These are phyloP conservation scores for Amiota mariae DNA, from an alignment of 2,888 invertebrate genomes.

Conservation along the genomic window DNA sequence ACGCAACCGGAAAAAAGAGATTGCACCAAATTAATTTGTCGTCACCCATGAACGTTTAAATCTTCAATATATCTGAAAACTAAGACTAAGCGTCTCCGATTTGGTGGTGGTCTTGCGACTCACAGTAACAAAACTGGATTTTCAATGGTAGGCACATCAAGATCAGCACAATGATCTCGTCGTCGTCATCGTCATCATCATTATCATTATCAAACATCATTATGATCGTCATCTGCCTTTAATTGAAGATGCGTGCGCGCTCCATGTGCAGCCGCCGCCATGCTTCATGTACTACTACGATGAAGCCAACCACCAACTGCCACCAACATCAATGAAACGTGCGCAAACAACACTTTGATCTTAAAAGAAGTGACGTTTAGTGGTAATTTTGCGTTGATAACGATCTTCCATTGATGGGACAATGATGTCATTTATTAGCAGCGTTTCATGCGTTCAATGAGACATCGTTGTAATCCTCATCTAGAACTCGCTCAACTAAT, in stretches of 20 bases:
- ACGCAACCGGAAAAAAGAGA: not conserved
- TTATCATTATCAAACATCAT: not conserved
- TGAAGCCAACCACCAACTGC: no score
- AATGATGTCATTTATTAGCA: constrained; percentile 71
- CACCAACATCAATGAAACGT: constrained; percentile 49
- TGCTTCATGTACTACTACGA: no score
- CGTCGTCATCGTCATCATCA: not conserved
- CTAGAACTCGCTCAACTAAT: constrained; percentile 25
- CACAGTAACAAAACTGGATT: constrained; percentile 51
- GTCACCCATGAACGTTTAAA: constrained; percentile 68
- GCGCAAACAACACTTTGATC: constrained; percentile 72
- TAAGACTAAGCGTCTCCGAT: constrained; percentile 7
- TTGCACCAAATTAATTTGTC: constrained; percentile 73
- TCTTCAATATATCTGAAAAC: constrained; percentile 46
- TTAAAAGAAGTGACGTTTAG: constrained; percentile 73
- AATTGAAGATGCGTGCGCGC: constrained; percentile 68
- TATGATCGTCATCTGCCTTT: constrained; percentile 57
- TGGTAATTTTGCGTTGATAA: constrained; percentile 71
- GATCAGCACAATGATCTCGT: not conserved
- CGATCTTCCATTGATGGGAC: constrained; percentile 70
- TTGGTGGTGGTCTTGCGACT: constrained; percentile 51
- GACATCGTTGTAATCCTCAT: constrained; percentile 32
- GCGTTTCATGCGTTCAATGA: constrained; percentile 37
- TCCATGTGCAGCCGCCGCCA: not conserved
- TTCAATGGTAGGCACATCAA: constrained; percentile 33